These are phyloP conservation scores for Stratiolaelaps scimitus DNA, from an alignment of 1,140 invertebrate species.

Conservation along the genomic window DNA sequence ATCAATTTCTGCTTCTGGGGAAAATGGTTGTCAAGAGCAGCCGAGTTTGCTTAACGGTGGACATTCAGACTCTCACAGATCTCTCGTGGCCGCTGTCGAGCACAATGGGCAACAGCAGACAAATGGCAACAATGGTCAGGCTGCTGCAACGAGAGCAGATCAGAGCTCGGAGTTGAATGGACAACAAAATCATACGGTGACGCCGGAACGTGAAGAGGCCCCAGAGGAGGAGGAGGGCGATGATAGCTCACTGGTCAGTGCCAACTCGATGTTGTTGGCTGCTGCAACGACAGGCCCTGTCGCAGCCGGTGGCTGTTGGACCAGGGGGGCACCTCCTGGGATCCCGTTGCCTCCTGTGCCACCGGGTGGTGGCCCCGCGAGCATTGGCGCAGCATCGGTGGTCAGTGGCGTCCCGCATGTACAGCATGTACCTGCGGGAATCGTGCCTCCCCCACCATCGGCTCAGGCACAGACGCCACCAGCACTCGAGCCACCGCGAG, in stretches of 20 bases:
- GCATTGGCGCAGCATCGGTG: slow-evolving; percentile 24
- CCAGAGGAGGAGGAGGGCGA: slow-evolving; percentile 18
- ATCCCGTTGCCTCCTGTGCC: slow-evolving; percentile 5
- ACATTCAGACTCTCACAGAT: no score
- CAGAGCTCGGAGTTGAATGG: background rate
- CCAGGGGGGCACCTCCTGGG: background rate
- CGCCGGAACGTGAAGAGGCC: slow-evolving; percentile 17
- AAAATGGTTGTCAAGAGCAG: no score
- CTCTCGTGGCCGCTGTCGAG: no score
- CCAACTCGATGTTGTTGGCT: background rate
- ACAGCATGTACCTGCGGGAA: slow-evolving; percentile 54
- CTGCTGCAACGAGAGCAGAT: background rate
- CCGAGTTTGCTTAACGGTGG: no score
- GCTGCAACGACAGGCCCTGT: no score
- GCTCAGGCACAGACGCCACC: slow-evolving; percentile 5
- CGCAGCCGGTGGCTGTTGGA: no score
- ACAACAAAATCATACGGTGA: slow-evolving; percentile 6
- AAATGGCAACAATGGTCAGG: no score
- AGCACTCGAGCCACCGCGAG: slow-evolving; percentile 36
- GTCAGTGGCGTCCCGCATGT: slow-evolving; percentile 63
- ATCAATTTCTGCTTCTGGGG: no score
- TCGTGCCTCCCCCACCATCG: background rate
- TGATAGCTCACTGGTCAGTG: slow-evolving; percentile 23
- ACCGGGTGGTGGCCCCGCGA: slow-evolving; percentile 2
- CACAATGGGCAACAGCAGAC: no score